Conservation (phyloP, 2,888 invertebrate species). For the Hofmannophila pseudospretella region DNA sequence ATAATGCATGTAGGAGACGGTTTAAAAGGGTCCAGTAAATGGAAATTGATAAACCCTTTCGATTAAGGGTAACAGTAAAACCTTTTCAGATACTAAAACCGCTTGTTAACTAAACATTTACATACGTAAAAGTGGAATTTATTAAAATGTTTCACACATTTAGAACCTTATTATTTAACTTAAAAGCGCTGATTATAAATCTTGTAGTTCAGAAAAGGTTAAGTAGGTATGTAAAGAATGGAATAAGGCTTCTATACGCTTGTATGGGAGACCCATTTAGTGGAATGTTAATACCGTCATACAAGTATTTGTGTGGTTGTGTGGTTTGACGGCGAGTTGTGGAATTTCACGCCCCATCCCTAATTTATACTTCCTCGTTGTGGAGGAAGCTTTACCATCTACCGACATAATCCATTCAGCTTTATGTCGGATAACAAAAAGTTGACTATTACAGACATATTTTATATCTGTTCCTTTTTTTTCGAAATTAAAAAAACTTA, state of each 20-base stretch:
- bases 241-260: too few relatives aligned
- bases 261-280: conserved; percentile 17
- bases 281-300: conserved; percentile 58
- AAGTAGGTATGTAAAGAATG: too few relatives aligned
- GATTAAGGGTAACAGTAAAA: background rate
- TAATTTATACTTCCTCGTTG: conserved; percentile 65
- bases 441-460: too few relatives aligned
- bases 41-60: conserved; percentile 6
- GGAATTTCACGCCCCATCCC: conserved; percentile 61
- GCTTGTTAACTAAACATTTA: too few relatives aligned
- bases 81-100: background rate
- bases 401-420: background rate
- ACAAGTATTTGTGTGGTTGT: conserved; percentile 42
- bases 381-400: conserved; percentile 21
- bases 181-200: too few relatives aligned
- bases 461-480: too few relatives aligned
- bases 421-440: background rate
- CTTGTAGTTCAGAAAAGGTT: too few relatives aligned
- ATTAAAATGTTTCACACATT: too few relatives aligned
- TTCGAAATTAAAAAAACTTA: too few relatives aligned
- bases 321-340: conserved; percentile 41
- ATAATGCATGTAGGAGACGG: conserved; percentile 31
- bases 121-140: background rate
- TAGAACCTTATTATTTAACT: too few relatives aligned
- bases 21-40: conserved; percentile 26